phyloP scores from a whole-genome alignment of 1,140 invertebrate genomes.

The Myzus persicae region DNA sequence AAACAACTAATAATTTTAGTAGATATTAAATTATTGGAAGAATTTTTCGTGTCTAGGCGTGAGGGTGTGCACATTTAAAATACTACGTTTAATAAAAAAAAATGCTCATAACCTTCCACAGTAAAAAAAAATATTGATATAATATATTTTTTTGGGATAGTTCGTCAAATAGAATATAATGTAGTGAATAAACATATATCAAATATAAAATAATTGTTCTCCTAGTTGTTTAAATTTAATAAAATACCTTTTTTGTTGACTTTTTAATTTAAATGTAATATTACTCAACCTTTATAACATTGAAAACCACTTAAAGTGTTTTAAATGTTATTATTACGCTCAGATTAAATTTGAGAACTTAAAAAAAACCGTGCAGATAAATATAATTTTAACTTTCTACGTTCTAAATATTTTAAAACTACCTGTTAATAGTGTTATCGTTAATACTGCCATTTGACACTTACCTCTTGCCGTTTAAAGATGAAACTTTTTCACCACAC shows the following conservation, averaged over 20 bases:
- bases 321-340: not conserved
- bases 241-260: not conserved
- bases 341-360: not conserved
- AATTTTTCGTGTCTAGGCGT: no score
- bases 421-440: not conserved
- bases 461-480: not conserved
- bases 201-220: no score
- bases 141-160: no score
- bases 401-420: not conserved
- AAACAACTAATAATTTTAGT: no score
- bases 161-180: no score
- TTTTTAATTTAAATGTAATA: not conserved
- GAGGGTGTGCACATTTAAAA: no score
- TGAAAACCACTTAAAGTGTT: not conserved
- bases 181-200: no score
- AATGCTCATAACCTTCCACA: no score
- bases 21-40: no score
- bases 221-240: not conserved
- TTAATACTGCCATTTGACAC: not conserved
- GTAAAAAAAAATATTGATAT: no score
- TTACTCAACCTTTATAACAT: not conserved
- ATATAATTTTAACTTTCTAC: not conserved
- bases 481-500: not conserved
- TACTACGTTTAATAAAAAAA: no score
- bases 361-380: not conserved